Conservation (phyloP, 2,113 vertebrate genomes). For the Actenoides hombroni region DNA sequence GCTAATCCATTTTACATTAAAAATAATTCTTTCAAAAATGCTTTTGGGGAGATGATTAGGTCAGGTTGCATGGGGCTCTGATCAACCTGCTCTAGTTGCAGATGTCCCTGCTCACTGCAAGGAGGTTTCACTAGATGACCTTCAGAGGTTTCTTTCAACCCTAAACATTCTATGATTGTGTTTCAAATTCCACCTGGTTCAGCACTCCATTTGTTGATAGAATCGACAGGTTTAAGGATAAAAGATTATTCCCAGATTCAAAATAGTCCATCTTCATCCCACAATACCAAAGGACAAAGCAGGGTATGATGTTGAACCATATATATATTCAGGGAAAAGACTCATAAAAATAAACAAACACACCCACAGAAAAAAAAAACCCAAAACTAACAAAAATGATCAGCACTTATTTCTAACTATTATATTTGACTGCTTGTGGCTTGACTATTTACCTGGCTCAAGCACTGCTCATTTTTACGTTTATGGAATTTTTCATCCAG, state of each 20-base stretch:
- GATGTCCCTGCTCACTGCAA: neutral
- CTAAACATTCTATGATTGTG: neutral
- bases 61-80: neutral
- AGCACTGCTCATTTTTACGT: neutral
- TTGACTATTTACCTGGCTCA: neutral
- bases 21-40: neutral
- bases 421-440: neutral
- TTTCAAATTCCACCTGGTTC: accelerated
- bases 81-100: neutral
- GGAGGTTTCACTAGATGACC: neutral
- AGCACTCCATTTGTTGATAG: neutral
- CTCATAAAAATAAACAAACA: neutral
- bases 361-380: neutral
- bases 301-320: too few species aligned
- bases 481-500: neutral
- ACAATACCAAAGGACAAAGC: neutral
- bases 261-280: neutral
- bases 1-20: neutral
- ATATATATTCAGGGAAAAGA: neutral
- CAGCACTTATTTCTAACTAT: neutral
- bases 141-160: neutral
- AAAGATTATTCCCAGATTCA: neutral
- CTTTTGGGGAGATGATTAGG: neutral
- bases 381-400: neutral
- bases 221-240: neutral